A percentile compares a stretch with the other conserved stretches of the same genome.
Conservation (phyloP, 2,113 vertebrate genomes). For the Osmerus eperlanus region DNA sequence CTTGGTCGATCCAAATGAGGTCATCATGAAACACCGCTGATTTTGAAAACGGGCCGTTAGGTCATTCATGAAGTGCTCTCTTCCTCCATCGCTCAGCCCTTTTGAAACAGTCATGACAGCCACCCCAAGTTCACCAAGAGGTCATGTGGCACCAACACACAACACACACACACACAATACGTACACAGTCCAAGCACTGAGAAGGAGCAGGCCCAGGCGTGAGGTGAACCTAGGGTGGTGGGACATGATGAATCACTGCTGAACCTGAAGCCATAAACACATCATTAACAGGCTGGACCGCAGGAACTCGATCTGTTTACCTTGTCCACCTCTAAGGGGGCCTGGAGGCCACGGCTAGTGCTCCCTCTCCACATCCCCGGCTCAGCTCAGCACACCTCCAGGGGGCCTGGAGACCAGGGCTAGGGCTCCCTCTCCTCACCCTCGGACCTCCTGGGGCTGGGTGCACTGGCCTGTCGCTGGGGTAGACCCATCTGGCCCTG, state of each 20-base stretch:
- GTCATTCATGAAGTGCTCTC: conserved; percentile 16
- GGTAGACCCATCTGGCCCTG: background rate
- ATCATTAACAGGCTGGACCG: conserved; percentile 61
- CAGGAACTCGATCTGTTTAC: conserved; percentile 63
- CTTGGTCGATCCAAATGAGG: conserved; percentile 26
- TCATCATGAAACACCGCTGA: conserved; percentile 4
- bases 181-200: conserved; percentile 5
- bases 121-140: conserved; percentile 35
- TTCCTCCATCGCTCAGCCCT: conserved; percentile 16
- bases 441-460: conserved; percentile 25
- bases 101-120: conserved; percentile 24
- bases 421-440: background rate
- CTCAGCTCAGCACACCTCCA: no score
- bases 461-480: conserved; percentile 29
- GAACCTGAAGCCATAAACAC: conserved; percentile 66
- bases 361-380: no score
- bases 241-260: conserved; percentile 64
- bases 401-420: no score
- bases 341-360: no score
- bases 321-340: conserved; percentile 13
- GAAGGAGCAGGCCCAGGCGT: conserved; percentile 11
- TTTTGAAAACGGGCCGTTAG: conserved; percentile 9
- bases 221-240: conserved; percentile 26
- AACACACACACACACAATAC: conserved; percentile 12
- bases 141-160: conserved; percentile 25